phyloP scores from a whole-genome alignment of 1,140 invertebrate species.

The Calosoma granatense region DNA sequence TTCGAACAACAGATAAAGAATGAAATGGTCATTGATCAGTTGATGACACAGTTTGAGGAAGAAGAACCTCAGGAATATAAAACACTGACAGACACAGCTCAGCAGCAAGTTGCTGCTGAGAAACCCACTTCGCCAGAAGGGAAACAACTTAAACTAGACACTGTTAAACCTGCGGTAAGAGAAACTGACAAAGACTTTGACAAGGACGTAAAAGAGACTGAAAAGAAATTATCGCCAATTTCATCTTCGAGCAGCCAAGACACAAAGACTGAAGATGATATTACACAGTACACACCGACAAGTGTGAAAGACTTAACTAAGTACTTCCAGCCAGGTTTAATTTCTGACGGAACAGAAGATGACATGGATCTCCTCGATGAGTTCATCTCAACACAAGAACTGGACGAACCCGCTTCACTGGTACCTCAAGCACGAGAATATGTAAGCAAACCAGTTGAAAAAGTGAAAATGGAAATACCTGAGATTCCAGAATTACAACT shows the following conservation, averaged over 20 bases:
- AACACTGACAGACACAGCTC: constrained; percentile 15
- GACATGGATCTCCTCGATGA: constrained; percentile 12
- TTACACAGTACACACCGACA: not conserved
- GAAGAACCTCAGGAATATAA: constrained; percentile 41
- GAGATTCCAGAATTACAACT: constrained; percentile 11
- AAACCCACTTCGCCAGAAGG: constrained; percentile 5
- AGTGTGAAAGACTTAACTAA: constrained; percentile 20
- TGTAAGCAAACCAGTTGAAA: constrained; percentile 3
- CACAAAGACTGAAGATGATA: not conserved
- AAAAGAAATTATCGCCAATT: constrained; percentile 3
- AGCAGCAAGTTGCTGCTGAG: not conserved
- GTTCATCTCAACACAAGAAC: constrained; percentile 13
- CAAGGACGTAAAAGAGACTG: constrained; percentile 5
- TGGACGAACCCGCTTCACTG: not conserved
- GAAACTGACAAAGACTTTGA: not conserved
- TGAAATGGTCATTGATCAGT: constrained; percentile 38
- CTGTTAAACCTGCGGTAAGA: constrained; percentile 21
- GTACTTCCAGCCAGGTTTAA: constrained; percentile 15
- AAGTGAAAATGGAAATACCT: constrained; percentile 22
- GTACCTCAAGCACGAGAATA: not conserved
- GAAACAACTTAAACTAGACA: constrained; percentile 16
- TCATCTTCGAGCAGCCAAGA: not conserved
- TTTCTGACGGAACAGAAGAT: not conserved
- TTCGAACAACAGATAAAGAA: constrained; percentile 41
- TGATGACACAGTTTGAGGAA: constrained; percentile 37